phyloP scores from a whole-genome alignment of 2,888 invertebrate genomes.

The Pandemis cinnamomeana region DNA sequence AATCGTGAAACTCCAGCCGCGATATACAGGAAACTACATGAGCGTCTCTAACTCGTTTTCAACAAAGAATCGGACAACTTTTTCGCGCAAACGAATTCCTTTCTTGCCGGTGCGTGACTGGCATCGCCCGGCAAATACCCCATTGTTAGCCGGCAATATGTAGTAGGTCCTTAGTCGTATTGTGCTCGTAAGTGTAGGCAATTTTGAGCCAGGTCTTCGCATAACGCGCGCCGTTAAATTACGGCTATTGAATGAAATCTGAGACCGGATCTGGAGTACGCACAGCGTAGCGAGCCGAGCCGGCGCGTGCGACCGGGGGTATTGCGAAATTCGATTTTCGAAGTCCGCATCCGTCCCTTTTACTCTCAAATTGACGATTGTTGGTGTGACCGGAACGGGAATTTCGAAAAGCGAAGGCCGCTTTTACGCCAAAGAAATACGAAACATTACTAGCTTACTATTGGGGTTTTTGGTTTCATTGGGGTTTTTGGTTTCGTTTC shows the following conservation, averaged over 20 bases:
- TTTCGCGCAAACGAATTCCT: constrained; percentile 28
- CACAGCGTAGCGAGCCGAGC: not conserved
- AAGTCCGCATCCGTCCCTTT: not conserved
- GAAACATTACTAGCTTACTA: too few species aligned
- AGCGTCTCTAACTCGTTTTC: constrained; percentile 1
- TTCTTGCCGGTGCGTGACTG: constrained; percentile 28
- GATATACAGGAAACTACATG: not conserved
- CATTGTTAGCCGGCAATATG: constrained; percentile 27
- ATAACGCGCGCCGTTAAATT: constrained; percentile 20
- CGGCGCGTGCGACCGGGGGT: not conserved
- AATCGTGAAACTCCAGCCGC: not conserved
- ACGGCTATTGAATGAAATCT: constrained; percentile 13
- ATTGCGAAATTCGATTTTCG: not conserved
- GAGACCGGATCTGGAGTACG: not conserved
- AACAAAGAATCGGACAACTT: constrained; percentile 10
- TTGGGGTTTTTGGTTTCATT: too few species aligned
- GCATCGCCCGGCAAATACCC: constrained; percentile 20
- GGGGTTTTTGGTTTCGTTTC: too few species aligned
- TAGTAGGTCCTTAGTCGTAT: constrained; percentile 17
- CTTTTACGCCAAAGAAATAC: too few species aligned
- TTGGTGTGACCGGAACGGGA: too few species aligned
- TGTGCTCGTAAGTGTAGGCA: constrained; percentile 19
- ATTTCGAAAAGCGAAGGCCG: too few species aligned
- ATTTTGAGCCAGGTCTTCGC: constrained; percentile 21
- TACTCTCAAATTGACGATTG: too few species aligned